Evolutionary conservation across 2,113 vertebrate species (phyloP).

Genomic region (Elachura formosa): DNA sequence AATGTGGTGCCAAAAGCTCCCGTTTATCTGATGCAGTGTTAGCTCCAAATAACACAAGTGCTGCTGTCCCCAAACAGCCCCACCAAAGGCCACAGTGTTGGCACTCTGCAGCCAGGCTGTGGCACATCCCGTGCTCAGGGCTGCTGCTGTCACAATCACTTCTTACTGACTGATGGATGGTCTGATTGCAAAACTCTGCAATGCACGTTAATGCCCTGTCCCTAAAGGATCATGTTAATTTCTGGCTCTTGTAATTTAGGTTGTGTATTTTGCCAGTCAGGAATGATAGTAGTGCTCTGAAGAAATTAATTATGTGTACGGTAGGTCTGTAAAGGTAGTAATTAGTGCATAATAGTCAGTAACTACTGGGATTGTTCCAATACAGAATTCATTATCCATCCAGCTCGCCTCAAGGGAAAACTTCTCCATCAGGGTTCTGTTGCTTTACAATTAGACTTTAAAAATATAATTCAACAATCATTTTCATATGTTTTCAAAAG

Average conservation of each 20-base stretch:
- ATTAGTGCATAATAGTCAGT: constrained; percentile 67
- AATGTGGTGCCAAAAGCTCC: not conserved
- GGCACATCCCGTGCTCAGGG: not conserved
- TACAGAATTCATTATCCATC: constrained; percentile 37
- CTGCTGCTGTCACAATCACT: not conserved
- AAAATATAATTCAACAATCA: not conserved
- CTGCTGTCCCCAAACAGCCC: too few species aligned
- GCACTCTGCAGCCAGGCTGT: not conserved
- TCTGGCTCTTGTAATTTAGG: constrained; percentile 63
- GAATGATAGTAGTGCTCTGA: constrained; percentile 56
- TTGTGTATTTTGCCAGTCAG: constrained; percentile 63
- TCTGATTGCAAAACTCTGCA: constrained; percentile 39
- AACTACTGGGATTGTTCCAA: constrained; percentile 59
- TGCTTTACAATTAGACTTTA: not conserved
- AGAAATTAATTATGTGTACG: constrained; percentile 69
- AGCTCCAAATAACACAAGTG: too few species aligned
- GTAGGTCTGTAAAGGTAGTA: constrained; percentile 65
- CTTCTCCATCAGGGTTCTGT: not conserved
- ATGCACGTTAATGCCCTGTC: constrained; percentile 55
- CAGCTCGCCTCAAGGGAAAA: constrained; percentile 22
- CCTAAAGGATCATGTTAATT: constrained; percentile 58
- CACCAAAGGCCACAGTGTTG: not conserved
- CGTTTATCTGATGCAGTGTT: not conserved
- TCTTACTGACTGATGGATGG: constrained; percentile 26
- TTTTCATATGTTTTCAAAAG: not conserved